phyloP scores from a whole-genome alignment of 2,888 invertebrate species.

The Hofmannophila pseudospretella region DNA sequence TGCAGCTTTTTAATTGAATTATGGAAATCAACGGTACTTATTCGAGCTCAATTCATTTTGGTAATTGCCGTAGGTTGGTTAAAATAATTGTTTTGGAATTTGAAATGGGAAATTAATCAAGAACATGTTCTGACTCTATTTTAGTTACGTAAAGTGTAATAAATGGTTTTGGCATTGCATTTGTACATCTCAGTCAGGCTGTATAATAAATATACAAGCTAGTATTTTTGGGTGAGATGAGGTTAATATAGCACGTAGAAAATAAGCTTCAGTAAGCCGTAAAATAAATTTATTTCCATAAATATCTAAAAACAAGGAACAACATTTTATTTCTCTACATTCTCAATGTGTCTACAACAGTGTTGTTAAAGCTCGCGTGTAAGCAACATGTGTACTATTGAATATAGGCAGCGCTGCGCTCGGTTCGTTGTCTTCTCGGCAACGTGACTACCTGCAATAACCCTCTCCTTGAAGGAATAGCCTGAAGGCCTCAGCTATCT shows the following conservation, averaged over 20 bases:
- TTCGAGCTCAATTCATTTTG: slow-evolving; percentile 7
- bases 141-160: too few species aligned
- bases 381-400: slow-evolving; percentile 69
- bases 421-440: slow-evolving; percentile 23
- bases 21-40: slow-evolving; percentile 21
- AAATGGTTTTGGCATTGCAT: too few species aligned
- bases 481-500: slow-evolving; percentile 97
- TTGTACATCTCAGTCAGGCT: too few species aligned
- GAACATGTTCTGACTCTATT: too few species aligned
- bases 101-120: too few species aligned
- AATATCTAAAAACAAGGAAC: slow-evolving; percentile 66
- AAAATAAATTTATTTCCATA: slow-evolving; percentile 71
- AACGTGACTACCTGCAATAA: slow-evolving; percentile 85
- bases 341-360: slow-evolving; percentile 66
- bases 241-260: not conserved
- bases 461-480: slow-evolving; percentile 99
- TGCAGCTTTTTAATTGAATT: slow-evolving; percentile 36
- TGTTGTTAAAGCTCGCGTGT: slow-evolving; percentile 72
- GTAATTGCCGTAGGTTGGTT: slow-evolving; percentile 11
- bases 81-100: slow-evolving; percentile 6
- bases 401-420: slow-evolving; percentile 48
- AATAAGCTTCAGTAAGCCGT: slow-evolving; percentile 43
- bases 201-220: too few species aligned
- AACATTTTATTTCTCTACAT: slow-evolving; percentile 60
- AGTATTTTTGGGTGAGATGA: too few species aligned